Percentiles rank a stretch among this genome's conserved stretches.
Evolutionary conservation across 2,113 vertebrate species (phyloP).

Genomic region (Lamprologus ornatipinnis): DNA sequence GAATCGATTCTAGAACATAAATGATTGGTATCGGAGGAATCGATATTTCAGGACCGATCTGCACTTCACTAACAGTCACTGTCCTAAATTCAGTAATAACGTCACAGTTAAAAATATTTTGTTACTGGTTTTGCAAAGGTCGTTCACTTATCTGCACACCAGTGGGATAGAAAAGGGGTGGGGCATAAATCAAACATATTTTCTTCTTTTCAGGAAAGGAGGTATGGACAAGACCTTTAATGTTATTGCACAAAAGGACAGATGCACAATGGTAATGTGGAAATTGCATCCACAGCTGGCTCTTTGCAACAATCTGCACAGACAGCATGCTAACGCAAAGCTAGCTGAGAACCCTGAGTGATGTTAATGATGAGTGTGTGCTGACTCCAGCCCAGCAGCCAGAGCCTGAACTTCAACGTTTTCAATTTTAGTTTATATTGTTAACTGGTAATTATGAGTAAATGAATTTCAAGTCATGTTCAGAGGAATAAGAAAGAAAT

Average conservation of each 20-base stretch:
- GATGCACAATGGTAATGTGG: background rate
- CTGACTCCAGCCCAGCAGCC: background rate
- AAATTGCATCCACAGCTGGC: background rate
- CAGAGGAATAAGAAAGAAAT: background rate
- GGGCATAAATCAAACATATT: background rate
- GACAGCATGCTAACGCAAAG: background rate
- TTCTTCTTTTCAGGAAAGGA: background rate
- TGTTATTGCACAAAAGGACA: background rate
- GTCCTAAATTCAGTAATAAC: background rate
- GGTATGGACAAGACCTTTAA: background rate
- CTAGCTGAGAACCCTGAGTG: background rate
- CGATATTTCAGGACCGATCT: too few species aligned
- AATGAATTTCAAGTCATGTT: background rate
- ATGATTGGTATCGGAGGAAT: too few species aligned
- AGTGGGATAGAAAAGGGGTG: background rate
- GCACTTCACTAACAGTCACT: background rate
- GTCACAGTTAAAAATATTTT: background rate
- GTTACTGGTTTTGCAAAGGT: background rate
- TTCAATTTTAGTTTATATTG: background rate
- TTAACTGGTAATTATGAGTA: background rate
- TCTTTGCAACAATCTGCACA: background rate
- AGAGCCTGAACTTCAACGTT: background rate
- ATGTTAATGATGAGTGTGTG: background rate
- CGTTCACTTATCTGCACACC: background rate
- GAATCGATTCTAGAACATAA: too few species aligned